phyloP scores from a whole-genome alignment of 1,140 invertebrate species.

The Listronotus bonariensis region DNA sequence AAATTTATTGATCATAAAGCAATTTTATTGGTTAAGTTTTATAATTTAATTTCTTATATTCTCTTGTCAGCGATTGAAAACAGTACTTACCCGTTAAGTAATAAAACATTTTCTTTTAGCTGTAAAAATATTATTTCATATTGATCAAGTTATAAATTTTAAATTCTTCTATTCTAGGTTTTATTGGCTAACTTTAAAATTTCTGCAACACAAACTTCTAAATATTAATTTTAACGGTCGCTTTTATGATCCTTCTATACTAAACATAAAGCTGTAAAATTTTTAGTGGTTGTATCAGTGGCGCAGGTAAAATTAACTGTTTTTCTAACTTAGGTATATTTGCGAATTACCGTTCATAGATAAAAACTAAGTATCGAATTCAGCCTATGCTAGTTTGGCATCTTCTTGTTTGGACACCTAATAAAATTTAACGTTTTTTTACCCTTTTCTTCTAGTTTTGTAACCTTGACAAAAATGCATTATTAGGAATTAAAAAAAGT shows the following conservation, averaged over 20 bases:
- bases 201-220: slow-evolving; percentile 26
- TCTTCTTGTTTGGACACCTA: no score
- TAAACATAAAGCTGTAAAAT: slow-evolving; percentile 16
- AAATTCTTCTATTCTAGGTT: slow-evolving; percentile 7
- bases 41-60: slow-evolving; percentile 10
- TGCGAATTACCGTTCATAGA: no score
- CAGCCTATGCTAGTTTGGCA: no score
- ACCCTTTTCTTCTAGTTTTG: no score
- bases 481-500: no score
- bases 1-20: slow-evolving; percentile 15
- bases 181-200: slow-evolving; percentile 18
- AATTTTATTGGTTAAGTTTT: slow-evolving; percentile 16
- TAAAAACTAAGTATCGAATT: no score
- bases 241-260: slow-evolving; percentile 16
- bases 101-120: slow-evolving; percentile 5
- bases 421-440: no score
- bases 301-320: no score
- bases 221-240: slow-evolving; percentile 27
- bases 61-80: slow-evolving; percentile 1
- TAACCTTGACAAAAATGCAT: no score
- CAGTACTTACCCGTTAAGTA: background rate
- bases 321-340: no score
- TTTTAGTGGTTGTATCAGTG: slow-evolving; percentile 8
- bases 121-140: slow-evolving; percentile 4
- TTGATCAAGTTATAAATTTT: slow-evolving; percentile 6